phyloP scores from a whole-genome alignment of 2,888 invertebrate species.

The Mesochorus sp. region DNA sequence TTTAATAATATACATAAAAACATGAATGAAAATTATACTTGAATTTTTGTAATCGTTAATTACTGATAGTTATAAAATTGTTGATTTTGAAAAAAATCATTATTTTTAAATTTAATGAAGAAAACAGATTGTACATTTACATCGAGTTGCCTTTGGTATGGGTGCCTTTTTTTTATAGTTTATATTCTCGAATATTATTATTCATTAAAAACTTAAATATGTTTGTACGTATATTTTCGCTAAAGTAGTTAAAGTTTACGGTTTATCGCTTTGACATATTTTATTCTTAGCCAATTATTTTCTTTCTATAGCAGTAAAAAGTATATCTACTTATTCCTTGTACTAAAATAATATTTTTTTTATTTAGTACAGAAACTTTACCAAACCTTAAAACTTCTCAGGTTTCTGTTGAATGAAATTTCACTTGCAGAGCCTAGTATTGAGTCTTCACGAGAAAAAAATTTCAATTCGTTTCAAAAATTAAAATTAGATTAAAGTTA shows the following conservation, averaged over 20 bases:
- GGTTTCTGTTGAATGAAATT: neutral
- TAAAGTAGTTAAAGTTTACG: too few relatives aligned
- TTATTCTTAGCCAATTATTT: constrained; percentile 6
- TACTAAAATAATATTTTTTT: neutral
- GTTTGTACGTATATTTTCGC: too few relatives aligned
- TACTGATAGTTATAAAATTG: neutral
- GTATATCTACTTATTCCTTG: neutral
- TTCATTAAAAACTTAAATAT: neutral
- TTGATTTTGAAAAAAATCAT: too few relatives aligned
- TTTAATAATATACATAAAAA: too few relatives aligned
- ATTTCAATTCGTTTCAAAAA: too few relatives aligned
- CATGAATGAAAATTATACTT: too few relatives aligned
- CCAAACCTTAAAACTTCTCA: neutral
- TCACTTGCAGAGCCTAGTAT: constrained; percentile 20
- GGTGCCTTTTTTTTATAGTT: neutral
- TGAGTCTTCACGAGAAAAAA: neutral
- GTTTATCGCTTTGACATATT: constrained; percentile 7
- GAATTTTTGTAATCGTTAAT: neutral
- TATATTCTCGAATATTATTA: neutral
- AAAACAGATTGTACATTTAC: neutral
- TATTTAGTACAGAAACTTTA: neutral
- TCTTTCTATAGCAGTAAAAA: neutral
- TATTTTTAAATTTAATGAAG: too few relatives aligned
- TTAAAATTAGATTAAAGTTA: too few relatives aligned
- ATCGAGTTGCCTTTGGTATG: neutral